phyloP scores from a whole-genome alignment of 2,888 invertebrate genomes.

The Tinea pellionella region DNA sequence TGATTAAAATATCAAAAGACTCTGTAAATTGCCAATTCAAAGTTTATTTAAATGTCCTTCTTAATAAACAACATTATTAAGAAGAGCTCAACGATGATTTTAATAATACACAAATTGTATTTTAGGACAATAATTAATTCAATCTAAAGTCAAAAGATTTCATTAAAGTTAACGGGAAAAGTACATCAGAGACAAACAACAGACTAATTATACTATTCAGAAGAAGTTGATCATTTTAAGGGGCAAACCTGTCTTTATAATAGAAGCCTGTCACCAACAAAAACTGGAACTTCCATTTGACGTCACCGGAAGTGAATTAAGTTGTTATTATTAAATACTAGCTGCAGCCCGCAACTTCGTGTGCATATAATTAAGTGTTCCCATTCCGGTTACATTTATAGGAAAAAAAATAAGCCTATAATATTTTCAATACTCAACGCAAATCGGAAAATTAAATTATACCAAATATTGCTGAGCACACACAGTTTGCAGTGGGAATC shows the following conservation, averaged over 20 bases:
- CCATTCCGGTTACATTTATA: no score
- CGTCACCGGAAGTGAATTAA: neutral
- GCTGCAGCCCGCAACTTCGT: no score
- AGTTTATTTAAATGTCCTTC: neutral
- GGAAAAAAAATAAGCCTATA: no score
- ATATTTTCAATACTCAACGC: no score
- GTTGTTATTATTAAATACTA: neutral
- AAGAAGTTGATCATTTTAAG: neutral
- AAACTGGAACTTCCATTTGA: conserved; percentile 6
- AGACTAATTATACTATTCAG: neutral
- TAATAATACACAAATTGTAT: conserved; percentile 1
- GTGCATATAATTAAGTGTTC: no score
- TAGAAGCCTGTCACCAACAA: neutral
- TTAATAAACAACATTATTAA: neutral
- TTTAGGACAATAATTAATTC: conserved; percentile 1
- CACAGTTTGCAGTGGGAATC: no score
- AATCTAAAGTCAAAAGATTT: conserved; percentile 4
- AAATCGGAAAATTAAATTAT: no score
- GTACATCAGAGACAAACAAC: neutral
- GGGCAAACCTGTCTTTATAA: conserved; percentile 1
- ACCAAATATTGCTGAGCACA: no score
- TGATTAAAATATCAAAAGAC: no score
- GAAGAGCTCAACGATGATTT: neutral
- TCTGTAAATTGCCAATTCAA: neutral
- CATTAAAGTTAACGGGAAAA: conserved; percentile 2